These are phyloP conservation scores for Darevskia nairensis DNA, from an alignment of 2,797 vertebrate species.

Conservation along the genomic window DNA sequence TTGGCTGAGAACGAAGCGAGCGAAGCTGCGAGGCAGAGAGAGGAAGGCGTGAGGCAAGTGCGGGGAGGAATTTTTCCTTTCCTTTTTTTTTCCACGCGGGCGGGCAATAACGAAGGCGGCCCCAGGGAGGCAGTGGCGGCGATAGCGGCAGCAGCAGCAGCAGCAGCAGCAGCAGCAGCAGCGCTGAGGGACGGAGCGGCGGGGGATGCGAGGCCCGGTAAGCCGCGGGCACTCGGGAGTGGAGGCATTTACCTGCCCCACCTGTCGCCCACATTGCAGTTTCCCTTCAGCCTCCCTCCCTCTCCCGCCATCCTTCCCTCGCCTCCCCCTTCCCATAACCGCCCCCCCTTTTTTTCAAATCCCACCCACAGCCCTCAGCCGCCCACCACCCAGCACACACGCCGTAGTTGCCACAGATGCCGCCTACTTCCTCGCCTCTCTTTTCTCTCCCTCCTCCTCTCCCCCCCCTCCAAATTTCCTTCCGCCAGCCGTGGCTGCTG, in stretches of 20 bases:
- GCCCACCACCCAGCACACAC: background rate
- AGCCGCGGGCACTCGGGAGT: background rate
- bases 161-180: conserved; percentile 1
- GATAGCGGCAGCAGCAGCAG: conserved; percentile 6
- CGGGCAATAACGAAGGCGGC: conserved; percentile 7
- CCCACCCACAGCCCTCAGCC: conserved; percentile 3
- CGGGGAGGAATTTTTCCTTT: background rate
- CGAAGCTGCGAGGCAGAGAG: background rate
- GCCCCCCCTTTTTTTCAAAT: conserved; percentile 8
- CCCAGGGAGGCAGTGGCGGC: conserved; percentile 21
- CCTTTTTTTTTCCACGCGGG: background rate
- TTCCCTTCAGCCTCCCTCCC: background rate
- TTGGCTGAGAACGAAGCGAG: conserved; percentile 15
- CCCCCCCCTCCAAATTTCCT: background rate
- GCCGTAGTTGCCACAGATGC: background rate
- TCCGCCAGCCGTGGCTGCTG: conserved; percentile 5
- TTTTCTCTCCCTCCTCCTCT: no score
- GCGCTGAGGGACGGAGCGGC: conserved; percentile 19
- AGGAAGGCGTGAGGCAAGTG: background rate
- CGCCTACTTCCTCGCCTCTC: background rate
- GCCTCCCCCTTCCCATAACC: background rate
- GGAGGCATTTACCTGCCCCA: conserved; percentile 6
- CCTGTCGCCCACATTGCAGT: conserved; percentile 34
- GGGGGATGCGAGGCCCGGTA: conserved; percentile 1
- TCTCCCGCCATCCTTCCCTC: background rate